These are phyloP conservation scores for Myioborus melanocephalus DNA, from an alignment of 2,797 vertebrate species.

Conservation along the genomic window DNA sequence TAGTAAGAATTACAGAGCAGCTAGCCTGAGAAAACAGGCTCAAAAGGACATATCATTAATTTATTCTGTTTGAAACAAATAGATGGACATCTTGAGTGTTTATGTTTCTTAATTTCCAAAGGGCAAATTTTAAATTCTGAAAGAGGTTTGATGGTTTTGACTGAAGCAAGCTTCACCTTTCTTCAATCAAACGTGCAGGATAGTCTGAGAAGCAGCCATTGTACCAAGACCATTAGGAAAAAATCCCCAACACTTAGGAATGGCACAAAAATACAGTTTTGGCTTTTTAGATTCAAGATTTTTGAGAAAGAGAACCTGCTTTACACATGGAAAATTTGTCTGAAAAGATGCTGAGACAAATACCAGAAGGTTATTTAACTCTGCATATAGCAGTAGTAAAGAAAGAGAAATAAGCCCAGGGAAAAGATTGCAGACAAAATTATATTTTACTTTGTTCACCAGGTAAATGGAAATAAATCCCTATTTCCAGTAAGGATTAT, in stretches of 20 bases:
- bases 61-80: background rate
- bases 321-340: background rate
- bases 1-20: background rate
- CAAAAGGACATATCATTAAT: background rate
- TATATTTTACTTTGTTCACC: background rate
- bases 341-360: background rate
- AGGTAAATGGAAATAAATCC: background rate
- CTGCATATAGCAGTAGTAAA: background rate
- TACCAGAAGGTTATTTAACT: background rate
- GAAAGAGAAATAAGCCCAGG: background rate
- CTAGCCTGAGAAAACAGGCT: background rate
- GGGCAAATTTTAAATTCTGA: background rate
- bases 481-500: background rate
- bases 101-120: background rate
- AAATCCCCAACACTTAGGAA: background rate
- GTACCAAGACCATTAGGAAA: background rate
- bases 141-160: background rate
- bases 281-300: background rate
- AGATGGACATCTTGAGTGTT: background rate
- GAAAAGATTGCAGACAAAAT: background rate
- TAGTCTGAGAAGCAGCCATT: background rate
- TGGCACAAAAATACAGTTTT: background rate
- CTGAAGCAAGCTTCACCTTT: background rate
- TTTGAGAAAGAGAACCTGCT: background rate
- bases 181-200: fast-evolving